Base-by-base conservation (phyloP, 2,113 vertebrate species). In the Acanthisitta chloris region DNA sequence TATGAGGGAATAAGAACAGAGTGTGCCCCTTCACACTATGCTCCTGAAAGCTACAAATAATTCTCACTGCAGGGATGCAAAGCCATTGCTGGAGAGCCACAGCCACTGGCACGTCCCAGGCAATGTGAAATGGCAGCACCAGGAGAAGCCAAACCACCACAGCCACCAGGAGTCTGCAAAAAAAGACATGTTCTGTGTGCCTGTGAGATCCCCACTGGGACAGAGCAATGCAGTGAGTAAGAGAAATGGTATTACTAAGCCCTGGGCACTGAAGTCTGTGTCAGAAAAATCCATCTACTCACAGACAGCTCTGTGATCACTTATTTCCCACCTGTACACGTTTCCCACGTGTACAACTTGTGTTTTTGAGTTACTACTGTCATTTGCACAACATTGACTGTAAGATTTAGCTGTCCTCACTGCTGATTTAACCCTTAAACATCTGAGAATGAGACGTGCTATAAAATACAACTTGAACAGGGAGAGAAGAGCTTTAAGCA, bases 31-130 rank as follows among this genome's bases (percentile, higher is more conserved):
- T 28, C 36, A 23, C 0, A 2, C 38, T n/a, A 19, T 1, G 6
- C 62, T 74, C 45, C 14, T n/a, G 28, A 77, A 62, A 84, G 51
- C 84, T 52, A 26, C 40, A 29, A 62, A 31, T 6, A 36, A 69
- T 46, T 70, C 76, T 88, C 78, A 11, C 24, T 43, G 67, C 58
- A 42, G 83, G 71, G 88, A 73, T 20, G 29, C 23, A 43, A 12
- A 73, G 82, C 23, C 45, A 67, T 26, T 0, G 3, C 3, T 0
- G 0, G n/a, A 25, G 72, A 57, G 42, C 49, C 24, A 5, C 0
- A 0, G 58, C 54, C 6, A 29, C 9, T 1, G 0, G 82, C 79
- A 54, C 1, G 1, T 16, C 58, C 69, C 8, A 15, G 59, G 73
- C 81, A 36, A 2, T 0, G 77, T 0, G 1, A 64, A 34, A 29